Conservation (phyloP, 2,888 invertebrate species). For the Acrobasis consociella region DNA sequence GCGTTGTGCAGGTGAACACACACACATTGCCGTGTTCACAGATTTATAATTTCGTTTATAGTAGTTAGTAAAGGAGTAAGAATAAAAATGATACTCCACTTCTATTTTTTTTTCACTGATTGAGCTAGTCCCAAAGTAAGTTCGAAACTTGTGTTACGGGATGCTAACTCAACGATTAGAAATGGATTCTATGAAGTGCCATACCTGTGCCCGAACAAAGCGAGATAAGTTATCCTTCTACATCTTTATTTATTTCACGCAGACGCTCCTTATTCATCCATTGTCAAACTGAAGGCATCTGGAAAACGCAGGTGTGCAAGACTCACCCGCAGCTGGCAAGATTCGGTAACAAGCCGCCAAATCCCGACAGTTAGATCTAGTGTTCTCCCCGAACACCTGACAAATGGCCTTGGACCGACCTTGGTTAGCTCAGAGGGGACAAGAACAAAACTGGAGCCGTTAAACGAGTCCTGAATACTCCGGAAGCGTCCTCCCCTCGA, state of each 20-base stretch:
- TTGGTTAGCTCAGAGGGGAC: conserved; percentile 35
- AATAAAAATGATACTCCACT: too few relatives aligned
- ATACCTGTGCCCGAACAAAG: too few relatives aligned
- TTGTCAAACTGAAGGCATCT: conserved; percentile 1
- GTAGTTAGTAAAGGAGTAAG: too few relatives aligned
- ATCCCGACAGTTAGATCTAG: conserved; percentile 22
- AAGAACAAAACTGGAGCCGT: conserved; percentile 38
- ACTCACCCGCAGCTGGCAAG: not conserved
- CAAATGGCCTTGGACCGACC: conserved; percentile 38
- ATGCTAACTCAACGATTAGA: too few relatives aligned
- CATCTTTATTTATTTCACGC: not conserved
- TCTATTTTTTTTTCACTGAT: too few relatives aligned
- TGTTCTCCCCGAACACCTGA: conserved; percentile 21
- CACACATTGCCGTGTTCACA: too few relatives aligned
- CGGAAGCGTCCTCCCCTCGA: conserved; percentile 47
- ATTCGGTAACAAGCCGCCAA: conserved; percentile 7
- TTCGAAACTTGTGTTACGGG: too few relatives aligned
- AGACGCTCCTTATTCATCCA: conserved; percentile 14
- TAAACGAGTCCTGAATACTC: conserved; percentile 49
- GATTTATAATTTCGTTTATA: too few relatives aligned
- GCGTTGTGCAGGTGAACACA: too few relatives aligned
- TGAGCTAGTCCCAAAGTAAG: too few relatives aligned
- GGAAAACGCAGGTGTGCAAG: conserved; percentile 8
- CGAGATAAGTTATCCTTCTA: not conserved
- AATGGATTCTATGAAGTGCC: too few relatives aligned